Conservation (phyloP, 2,888 invertebrate species). For the Dioctria linearis region DNA sequence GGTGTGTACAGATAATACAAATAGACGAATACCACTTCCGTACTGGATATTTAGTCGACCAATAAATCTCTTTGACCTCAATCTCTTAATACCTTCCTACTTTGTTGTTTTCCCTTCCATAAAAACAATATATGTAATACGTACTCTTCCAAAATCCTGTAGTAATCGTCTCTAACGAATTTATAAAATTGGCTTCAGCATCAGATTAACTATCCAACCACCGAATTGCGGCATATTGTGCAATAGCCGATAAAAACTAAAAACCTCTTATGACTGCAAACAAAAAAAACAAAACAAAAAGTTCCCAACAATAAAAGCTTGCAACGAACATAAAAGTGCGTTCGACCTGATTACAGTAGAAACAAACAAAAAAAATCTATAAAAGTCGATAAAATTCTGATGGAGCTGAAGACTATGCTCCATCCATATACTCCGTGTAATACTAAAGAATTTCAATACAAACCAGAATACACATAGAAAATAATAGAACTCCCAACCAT, state of each 20-base stretch:
- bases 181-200: no score
- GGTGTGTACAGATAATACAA: no score
- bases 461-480: constrained; percentile 10
- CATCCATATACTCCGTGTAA: constrained; percentile 10
- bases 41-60: no score
- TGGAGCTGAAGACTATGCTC: not conserved
- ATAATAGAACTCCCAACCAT: constrained; percentile 11
- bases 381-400: constrained; percentile 42
- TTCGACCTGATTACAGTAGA: constrained; percentile 32
- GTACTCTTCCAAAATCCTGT: no score
- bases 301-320: constrained; percentile 22
- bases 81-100: no score
- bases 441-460: not conserved
- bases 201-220: no score
- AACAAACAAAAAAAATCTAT: not conserved
- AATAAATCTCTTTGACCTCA: no score
- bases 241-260: constrained; percentile 21
- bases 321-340: constrained; percentile 30
- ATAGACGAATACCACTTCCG: no score
- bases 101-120: no score
- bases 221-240: not conserved
- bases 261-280: not conserved
- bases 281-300: constrained; percentile 24
- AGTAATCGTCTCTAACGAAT: no score
- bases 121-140: no score